Evolutionary conservation across 2,888 invertebrate genomes (phyloP).

Genomic region (Campoplex capitator): DNA sequence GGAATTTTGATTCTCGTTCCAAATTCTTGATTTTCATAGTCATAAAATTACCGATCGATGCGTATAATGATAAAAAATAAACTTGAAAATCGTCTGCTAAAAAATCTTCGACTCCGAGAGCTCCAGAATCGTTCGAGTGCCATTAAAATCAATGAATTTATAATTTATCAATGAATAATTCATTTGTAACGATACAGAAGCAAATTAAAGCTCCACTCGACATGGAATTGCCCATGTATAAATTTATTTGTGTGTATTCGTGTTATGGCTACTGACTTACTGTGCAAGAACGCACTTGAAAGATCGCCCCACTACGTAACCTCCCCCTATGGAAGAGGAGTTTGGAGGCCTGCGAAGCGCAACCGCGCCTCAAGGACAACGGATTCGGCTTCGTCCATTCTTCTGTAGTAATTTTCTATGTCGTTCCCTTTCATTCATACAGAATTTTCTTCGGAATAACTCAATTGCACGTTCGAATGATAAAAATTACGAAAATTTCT

Average conservation of each 20-base stretch:
- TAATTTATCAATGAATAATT: neutral
- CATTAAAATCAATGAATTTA: too few relatives aligned
- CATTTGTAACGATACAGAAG: neutral
- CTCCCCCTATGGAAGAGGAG: conserved; percentile 52
- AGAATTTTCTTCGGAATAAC: conserved; percentile 13
- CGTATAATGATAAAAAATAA: too few relatives aligned
- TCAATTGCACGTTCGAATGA: neutral
- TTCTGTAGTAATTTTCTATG: conserved; percentile 3
- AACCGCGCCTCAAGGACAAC: conserved; percentile 71
- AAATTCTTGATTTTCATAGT: too few relatives aligned
- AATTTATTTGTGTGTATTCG: neutral
- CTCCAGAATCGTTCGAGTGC: neutral
- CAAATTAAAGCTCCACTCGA: neutral
- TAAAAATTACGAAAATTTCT: neutral
- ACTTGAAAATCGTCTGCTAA: too few relatives aligned
- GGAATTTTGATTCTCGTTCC: too few relatives aligned
- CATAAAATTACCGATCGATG: too few relatives aligned
- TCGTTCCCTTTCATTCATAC: conserved; percentile 38
- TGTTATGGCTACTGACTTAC: conserved; percentile 54
- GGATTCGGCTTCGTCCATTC: conserved; percentile 54
- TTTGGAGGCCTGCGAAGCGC: conserved; percentile 68
- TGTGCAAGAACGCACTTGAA: conserved; percentile 45
- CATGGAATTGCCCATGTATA: neutral
- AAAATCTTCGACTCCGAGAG: neutral
- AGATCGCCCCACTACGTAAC: conserved; percentile 49